A percentile compares a stretch with the other conserved stretches of the same genome.
Conservation (phyloP, 2,888 invertebrate species). For the Tetramorium bicarinatum region DNA sequence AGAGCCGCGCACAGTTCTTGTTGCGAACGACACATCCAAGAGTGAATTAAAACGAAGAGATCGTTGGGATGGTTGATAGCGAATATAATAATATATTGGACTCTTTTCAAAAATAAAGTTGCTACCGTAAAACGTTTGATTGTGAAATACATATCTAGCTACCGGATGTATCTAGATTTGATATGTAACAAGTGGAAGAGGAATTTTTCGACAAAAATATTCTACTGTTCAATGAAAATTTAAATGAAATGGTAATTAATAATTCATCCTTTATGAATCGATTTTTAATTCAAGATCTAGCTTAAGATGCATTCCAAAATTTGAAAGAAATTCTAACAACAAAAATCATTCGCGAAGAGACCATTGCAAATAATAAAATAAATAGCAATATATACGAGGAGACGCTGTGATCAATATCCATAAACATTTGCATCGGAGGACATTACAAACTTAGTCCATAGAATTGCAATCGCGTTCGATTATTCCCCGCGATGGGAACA, state of each 20-base stretch:
- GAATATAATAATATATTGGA: slow-evolving; percentile 5
- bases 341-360: slow-evolving; percentile 46
- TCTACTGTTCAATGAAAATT: background rate
- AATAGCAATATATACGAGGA: background rate
- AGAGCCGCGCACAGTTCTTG: slow-evolving; percentile 58
- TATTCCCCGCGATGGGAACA: slow-evolving; percentile 79
- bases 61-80: background rate
- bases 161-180: background rate
- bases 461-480: slow-evolving; percentile 80
- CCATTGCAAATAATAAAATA: background rate
- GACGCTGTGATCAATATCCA: slow-evolving; percentile 6
- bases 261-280: background rate
- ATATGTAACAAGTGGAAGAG: background rate
- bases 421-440: background rate
- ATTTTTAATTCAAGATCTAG: background rate
- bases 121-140: slow-evolving; percentile 5
- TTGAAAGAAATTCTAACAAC: slow-evolving; percentile 32
- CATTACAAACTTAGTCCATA: slow-evolving; percentile 39
- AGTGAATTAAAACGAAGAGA: slow-evolving; percentile 46
- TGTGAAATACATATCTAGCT: slow-evolving; percentile 12
- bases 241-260: background rate
- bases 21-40: slow-evolving; percentile 50
- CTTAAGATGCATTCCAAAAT: slow-evolving; percentile 12
- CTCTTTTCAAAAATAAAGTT: background rate
- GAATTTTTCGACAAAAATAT: background rate